These are phyloP conservation scores for Glyphotaelius pellucidus DNA, from an alignment of 2,888 invertebrate genomes.

Conservation along the genomic window DNA sequence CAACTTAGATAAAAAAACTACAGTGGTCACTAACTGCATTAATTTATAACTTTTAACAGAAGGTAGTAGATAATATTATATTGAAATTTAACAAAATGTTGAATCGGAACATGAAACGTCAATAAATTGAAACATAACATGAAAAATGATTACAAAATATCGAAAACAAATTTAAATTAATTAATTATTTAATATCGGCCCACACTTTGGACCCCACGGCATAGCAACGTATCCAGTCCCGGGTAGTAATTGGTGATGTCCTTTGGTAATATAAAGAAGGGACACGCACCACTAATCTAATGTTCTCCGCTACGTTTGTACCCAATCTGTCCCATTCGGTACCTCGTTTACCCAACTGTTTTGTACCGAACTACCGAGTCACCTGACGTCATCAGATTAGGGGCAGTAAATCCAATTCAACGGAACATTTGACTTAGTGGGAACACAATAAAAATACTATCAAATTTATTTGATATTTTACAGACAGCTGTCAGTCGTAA, in stretches of 20 bases:
- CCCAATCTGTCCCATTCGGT: neutral
- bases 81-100: neutral
- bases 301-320: constrained; percentile 4
- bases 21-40: too few species aligned
- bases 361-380: neutral
- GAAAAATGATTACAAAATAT: neutral
- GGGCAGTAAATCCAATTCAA: neutral
- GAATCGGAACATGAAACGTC: neutral
- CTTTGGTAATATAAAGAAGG: constrained; percentile 28
- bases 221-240: neutral
- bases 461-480: neutral
- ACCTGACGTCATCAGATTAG: constrained; percentile 1
- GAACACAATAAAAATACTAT: neutral
- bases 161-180: neutral
- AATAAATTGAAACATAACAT: neutral
- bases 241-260: constrained; percentile 45
- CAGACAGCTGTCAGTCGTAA: neutral
- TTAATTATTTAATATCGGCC: neutral
- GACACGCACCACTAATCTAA: constrained; percentile 46
- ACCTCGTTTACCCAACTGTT: neutral
- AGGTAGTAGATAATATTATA: too few species aligned
- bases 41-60: too few species aligned
- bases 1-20: too few species aligned
- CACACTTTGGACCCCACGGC: constrained; percentile 4
- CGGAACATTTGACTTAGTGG: neutral